Percentiles rank a stretch among this genome's conserved stretches.
phyloP scores from a whole-genome alignment of 2,888 invertebrate genomes.

The Drosophila monieri region DNA sequence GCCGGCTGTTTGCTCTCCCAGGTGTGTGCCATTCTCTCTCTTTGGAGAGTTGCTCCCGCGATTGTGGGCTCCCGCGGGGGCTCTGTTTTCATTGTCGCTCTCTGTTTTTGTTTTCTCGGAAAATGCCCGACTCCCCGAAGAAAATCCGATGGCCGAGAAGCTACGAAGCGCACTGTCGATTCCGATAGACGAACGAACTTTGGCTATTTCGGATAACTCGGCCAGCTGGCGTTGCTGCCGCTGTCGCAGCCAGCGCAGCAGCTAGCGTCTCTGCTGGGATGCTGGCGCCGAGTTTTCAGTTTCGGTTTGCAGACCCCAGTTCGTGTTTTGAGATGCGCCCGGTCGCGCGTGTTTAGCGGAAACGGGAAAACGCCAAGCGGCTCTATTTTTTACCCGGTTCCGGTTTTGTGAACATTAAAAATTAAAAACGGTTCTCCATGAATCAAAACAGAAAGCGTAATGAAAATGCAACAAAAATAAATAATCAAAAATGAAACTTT shows the following conservation, averaged over 20 bases:
- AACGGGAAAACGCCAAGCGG: constrained; percentile 47
- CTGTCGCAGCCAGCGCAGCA: constrained; percentile 21
- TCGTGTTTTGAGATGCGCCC: constrained; percentile 82
- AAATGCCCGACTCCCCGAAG: constrained; percentile 43
- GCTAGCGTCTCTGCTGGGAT: constrained; percentile 49
- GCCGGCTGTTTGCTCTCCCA: constrained; percentile 53
- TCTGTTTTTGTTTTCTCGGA: constrained; percentile 76
- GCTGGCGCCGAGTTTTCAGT: constrained; percentile 49
- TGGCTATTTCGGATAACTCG: constrained; percentile 60
- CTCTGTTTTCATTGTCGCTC: constrained; percentile 59
- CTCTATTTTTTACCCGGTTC: constrained; percentile 51
- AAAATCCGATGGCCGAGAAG: constrained; percentile 22
- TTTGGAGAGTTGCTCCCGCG: constrained; percentile 9
- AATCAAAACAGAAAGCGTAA: background rate
- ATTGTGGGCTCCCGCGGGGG: constrained; percentile 2
- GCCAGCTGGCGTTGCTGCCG: constrained; percentile 53
- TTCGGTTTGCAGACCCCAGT: constrained; percentile 75
- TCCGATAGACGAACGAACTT: constrained; percentile 29
- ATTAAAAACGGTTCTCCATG: constrained; percentile 2
- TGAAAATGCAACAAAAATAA: background rate
- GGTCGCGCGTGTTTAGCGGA: constrained; percentile 75
- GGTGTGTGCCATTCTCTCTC: background rate
- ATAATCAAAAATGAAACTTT: background rate
- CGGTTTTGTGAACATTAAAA: constrained; percentile 37
- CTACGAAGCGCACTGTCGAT: constrained; percentile 24